A percentile compares a stretch with the other conserved stretches of the same genome.
These are phyloP conservation scores for Patiria miniata DNA, from an alignment of 35 echinoderm and acorn worm genomes.

Conservation along the genomic window DNA sequence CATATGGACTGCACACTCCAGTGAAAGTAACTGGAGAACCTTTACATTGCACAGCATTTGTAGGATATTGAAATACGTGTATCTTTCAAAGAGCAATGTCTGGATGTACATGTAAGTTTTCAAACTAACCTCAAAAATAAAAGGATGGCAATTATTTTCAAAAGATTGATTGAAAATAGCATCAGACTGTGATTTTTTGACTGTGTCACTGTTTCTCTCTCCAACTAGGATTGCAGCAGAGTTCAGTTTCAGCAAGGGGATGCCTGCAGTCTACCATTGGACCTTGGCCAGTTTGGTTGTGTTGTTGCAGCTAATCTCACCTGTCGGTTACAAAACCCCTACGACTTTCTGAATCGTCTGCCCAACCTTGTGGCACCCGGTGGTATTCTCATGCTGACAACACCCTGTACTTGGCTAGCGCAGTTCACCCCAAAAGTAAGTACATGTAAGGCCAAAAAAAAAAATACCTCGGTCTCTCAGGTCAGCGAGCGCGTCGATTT, in stretches of 20 bases:
- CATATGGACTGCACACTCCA: too few species aligned
- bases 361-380: slow-evolving; percentile 82
- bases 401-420: slow-evolving; percentile 76
- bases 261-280: slow-evolving; percentile 82
- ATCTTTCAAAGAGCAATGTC: too few species aligned
- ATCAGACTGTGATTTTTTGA: too few species aligned
- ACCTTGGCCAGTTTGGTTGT: slow-evolving; percentile 96
- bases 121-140: too few species aligned
- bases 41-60: too few species aligned
- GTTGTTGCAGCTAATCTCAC: slow-evolving; percentile 90
- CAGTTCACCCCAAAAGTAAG: slow-evolving; percentile 92
- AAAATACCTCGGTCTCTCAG: too few species aligned
- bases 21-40: too few species aligned
- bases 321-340: slow-evolving; percentile 82
- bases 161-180: too few species aligned
- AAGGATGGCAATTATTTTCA: too few species aligned
- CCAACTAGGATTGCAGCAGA: slow-evolving; percentile 66
- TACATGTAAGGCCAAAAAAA: background rate
- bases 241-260: slow-evolving; percentile 89
- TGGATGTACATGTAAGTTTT: too few species aligned
- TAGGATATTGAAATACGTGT: too few species aligned
- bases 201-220: background rate
- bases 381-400: slow-evolving; percentile 78
- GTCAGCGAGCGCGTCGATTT: too few species aligned
- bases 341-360: slow-evolving; percentile 81